A percentile compares a stretch with the other conserved stretches of the same genome.
phyloP scores from a whole-genome alignment of 1,140 invertebrate species.

The Eurosta solidaginis region DNA sequence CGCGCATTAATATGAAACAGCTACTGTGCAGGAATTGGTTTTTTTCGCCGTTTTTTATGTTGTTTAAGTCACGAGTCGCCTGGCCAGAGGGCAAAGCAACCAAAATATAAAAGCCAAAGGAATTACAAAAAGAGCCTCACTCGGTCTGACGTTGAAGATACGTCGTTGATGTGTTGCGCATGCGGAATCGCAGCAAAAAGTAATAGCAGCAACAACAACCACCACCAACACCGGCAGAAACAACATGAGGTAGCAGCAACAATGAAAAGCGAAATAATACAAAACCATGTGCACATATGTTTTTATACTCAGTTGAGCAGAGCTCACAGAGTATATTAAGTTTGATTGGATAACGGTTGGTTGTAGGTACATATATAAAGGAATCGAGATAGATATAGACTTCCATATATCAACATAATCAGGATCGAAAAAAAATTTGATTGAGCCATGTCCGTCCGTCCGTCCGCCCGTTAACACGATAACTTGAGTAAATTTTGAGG shows the following conservation, averaged over 20 bases:
- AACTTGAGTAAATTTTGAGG: too few relatives aligned
- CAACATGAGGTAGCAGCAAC: not conserved
- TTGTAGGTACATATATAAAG: too few relatives aligned
- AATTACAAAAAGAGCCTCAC: not conserved
- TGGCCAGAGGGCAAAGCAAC: constrained; percentile 10
- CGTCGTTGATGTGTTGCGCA: not conserved
- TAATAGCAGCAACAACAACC: too few relatives aligned
- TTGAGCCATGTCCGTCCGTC: too few relatives aligned
- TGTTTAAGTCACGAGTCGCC: not conserved
- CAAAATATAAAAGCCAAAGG: not conserved
- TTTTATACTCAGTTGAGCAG: too few relatives aligned
- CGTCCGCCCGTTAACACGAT: too few relatives aligned
- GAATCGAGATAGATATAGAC: too few relatives aligned
- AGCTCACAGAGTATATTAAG: too few relatives aligned
- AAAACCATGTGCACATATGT: not conserved
- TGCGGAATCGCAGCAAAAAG: not conserved
- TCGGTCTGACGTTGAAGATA: not conserved
- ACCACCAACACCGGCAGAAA: too few relatives aligned
- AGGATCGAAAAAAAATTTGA: too few relatives aligned
- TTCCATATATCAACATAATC: too few relatives aligned
- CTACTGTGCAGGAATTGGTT: constrained; percentile 26
- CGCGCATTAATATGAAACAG: constrained; percentile 30
- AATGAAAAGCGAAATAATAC: not conserved
- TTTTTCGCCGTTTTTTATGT: constrained; percentile 5
- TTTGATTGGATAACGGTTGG: too few relatives aligned